These are phyloP conservation scores for Myripristis murdjan DNA, from an alignment of 2,797 vertebrate species.

Conservation along the genomic window DNA sequence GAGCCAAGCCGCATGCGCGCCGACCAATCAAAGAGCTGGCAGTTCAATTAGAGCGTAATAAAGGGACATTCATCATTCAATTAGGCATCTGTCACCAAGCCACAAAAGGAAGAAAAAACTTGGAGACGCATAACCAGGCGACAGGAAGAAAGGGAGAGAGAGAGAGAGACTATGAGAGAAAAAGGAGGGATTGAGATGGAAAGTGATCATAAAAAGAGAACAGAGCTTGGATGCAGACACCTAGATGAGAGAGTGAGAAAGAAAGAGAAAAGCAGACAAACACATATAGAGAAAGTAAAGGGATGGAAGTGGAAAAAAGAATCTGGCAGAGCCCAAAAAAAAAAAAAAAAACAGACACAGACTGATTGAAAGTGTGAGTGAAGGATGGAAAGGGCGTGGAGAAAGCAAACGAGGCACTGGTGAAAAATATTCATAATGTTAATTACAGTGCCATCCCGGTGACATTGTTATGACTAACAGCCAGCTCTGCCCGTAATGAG, in stretches of 20 bases:
- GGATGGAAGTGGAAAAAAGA: constrained; percentile 19
- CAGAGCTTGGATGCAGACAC: constrained; percentile 36
- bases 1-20: constrained; percentile 78
- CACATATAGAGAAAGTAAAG: constrained; percentile 70
- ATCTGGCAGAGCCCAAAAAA: constrained; percentile 34
- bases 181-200: constrained; percentile 4
- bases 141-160: constrained; percentile 63
- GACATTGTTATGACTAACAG: constrained; percentile 69
- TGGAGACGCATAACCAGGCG: constrained; percentile 81
- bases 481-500: constrained; percentile 61
- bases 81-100: constrained; percentile 97
- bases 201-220: constrained; percentile 24
- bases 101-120: constrained; percentile 88
- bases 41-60: constrained; percentile 97
- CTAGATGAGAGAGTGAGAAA: constrained; percentile 4
- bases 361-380: constrained; percentile 68
- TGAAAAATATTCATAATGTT: constrained; percentile 66
- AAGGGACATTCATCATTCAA: constrained; percentile 99
- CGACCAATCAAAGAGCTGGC: constrained; percentile 92
- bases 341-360: constrained; percentile 60
- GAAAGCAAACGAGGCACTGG: constrained; percentile 38
- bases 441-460: constrained; percentile 62
- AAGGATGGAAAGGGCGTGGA: constrained; percentile 23
- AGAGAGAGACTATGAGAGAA: neutral
- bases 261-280: constrained; percentile 8